Percentiles rank a stretch among this genome's conserved stretches.
phyloP scores from a whole-genome alignment of 2,888 invertebrate species.

The Phania funesta region DNA sequence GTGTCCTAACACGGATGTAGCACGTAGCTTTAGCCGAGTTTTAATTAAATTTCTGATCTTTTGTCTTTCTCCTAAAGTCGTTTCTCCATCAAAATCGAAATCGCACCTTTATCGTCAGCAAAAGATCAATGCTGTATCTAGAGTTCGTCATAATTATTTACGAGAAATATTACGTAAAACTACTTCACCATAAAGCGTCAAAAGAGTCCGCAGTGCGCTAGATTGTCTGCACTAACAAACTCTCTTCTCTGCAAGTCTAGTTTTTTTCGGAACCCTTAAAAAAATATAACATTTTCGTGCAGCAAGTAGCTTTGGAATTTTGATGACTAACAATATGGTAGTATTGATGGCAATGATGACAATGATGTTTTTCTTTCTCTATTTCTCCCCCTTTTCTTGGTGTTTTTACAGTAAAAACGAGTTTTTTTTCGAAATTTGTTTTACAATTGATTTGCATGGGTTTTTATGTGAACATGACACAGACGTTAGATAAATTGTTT shows the following conservation, averaged over 20 bases:
- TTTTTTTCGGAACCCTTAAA: conserved; percentile 16
- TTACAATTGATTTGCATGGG: conserved; percentile 44
- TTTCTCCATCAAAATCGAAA: no score
- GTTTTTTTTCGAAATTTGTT: neutral
- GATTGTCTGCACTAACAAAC: neutral
- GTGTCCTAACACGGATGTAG: no score
- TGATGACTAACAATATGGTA: conserved; percentile 49
- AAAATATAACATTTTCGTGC: conserved; percentile 21
- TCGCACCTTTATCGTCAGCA: no score
- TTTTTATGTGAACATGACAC: conserved; percentile 30
- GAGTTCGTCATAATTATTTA: no score
- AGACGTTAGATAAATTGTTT: conserved; percentile 45
- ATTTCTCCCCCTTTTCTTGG: neutral
- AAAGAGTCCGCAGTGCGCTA: neutral
- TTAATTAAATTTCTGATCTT: no score
- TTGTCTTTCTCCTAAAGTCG: no score
- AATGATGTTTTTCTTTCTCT: conserved; percentile 33
- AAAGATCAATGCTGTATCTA: no score
- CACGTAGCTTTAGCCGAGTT: no score
- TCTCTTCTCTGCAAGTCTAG: neutral
- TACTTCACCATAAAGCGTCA: neutral
- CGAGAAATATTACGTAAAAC: no score
- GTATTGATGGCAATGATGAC: conserved; percentile 43
- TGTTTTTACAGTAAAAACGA: conserved; percentile 29
- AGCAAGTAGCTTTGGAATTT: conserved; percentile 38